Conservation (phyloP, 37 sponge, comb jelly and placozoan species). For the Dysidea cf. avara region DNA sequence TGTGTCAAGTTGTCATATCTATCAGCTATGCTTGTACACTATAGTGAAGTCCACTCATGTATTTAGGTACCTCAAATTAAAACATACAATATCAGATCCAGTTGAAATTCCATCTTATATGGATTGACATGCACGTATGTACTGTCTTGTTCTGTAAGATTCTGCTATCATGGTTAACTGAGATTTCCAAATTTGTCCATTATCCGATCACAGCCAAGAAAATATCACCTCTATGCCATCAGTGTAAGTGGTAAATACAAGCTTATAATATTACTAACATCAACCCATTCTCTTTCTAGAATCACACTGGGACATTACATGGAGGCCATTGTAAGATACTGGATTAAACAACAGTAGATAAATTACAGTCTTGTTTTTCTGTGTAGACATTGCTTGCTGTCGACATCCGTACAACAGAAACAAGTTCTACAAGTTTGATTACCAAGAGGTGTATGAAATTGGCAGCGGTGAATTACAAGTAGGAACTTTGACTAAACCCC, state of each 20-base stretch:
- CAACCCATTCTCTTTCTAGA: slow-evolving; percentile 6
- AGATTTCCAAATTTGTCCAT: slow-evolving; percentile 54
- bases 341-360: not conserved
- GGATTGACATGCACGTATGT: no score
- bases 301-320: slow-evolving; percentile 60
- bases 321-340: slow-evolving; percentile 71
- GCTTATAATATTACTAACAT: not conserved
- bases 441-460: slow-evolving; percentile 61
- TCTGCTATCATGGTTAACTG: slow-evolving; percentile 43
- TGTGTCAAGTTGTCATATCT: no score
- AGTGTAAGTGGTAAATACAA: slow-evolving; percentile 31
- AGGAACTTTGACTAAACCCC: not conserved
- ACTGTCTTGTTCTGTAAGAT: slow-evolving; percentile 13
- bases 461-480: slow-evolving; percentile 44
- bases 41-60: no score
- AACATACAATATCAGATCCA: no score
- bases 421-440: slow-evolving; percentile 75
- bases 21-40: no score
- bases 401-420: slow-evolving; percentile 34
- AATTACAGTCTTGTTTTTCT: not conserved
- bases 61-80: no score
- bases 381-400: slow-evolving; percentile 64
- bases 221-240: slow-evolving; percentile 69
- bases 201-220: slow-evolving; percentile 36
- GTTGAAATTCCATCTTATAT: no score